Base-by-base conservation (phyloP, 64 coral and sea anemone genomes). In the Trachythela sp. region DNA sequence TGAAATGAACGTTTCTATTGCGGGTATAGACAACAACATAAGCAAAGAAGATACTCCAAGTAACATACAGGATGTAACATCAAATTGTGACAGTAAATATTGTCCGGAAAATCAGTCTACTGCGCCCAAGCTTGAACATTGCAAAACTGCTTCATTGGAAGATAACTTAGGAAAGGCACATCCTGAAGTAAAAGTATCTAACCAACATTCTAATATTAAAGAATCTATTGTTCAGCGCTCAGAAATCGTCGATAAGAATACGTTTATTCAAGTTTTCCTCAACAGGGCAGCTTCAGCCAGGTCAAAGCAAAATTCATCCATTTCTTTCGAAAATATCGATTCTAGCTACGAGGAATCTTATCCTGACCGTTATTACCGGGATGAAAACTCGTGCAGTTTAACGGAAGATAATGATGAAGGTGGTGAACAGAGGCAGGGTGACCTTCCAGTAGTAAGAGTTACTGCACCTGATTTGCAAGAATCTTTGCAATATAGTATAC, bases 401-500 rank as follows among this genome's bases (percentile, higher is more conserved):
- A 77, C 52, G 24, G 48, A 83, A 84, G 83, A 40, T 48, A 85
- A 75, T 71, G 26, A 51, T 13, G 51, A 77, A 77, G 35, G 14
- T 8, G 24, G 48, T 42, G 75, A 37, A 39, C 13, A 38, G 37
- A 39, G 20, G 75, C 10, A 80, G 4, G 31, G 9, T 80, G 31
- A 89, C 22, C 20, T 54, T 39, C 34, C 24, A 76, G 86, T 48
- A 50, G 48, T 77, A 77, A n/a, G 20, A 34, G 26, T 39, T 35
- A 48, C 72, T 14, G 84, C 70, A 17, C 43, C 8, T 40, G 35
- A 29, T 29, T 36, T 45, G 83, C 43, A 84, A 40, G 87, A 93
- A 22, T 92, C 93, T 8, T 87, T 87, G 50, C 59, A 93, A 33
- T 91, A 93, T 36, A 99, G 93, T 70, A 90, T 93, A 0, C 42